These are phyloP conservation scores for Caligus rogercresseyi DNA, from an alignment of 1,140 invertebrate species.

Conservation along the genomic window DNA sequence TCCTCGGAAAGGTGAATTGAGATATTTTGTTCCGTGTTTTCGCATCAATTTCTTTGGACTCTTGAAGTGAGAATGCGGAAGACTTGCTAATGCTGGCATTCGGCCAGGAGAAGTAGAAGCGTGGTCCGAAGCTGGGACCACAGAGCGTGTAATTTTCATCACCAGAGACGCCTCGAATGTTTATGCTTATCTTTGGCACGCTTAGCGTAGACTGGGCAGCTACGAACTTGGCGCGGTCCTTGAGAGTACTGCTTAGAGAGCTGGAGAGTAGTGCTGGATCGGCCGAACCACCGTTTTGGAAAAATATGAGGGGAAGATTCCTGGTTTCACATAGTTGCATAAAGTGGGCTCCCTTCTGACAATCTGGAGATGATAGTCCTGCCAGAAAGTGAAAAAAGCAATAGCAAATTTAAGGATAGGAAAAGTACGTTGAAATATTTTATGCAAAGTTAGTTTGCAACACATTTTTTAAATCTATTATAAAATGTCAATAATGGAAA, in stretches of 20 bases:
- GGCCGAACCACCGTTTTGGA: constrained; percentile 2
- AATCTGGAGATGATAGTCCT: background rate
- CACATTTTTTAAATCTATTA: too few species aligned
- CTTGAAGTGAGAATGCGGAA: background rate
- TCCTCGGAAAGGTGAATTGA: background rate
- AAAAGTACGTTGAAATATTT: too few species aligned
- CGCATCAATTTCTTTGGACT: background rate
- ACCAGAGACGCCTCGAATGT: background rate
- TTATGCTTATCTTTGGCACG: constrained; percentile 11
- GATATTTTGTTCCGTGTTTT: background rate
- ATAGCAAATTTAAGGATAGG: background rate
- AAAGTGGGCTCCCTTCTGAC: constrained; percentile 17
- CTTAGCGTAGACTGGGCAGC: background rate
- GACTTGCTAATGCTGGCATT: background rate
- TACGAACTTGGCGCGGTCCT: constrained; percentile 13
- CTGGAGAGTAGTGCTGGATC: background rate
- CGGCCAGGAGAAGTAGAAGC: constrained; percentile 3
- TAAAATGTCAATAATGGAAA: too few species aligned
- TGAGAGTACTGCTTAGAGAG: background rate
- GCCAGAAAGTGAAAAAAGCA: background rate
- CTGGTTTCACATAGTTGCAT: constrained; percentile 17
- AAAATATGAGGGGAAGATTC: constrained; percentile 13
- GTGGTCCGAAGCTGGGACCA: background rate
- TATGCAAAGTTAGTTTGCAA: too few species aligned
- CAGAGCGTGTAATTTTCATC: constrained; percentile 11